Base-by-base conservation (phyloP, 2,797 vertebrate species). In the Phoxinus dragarum region DNA sequence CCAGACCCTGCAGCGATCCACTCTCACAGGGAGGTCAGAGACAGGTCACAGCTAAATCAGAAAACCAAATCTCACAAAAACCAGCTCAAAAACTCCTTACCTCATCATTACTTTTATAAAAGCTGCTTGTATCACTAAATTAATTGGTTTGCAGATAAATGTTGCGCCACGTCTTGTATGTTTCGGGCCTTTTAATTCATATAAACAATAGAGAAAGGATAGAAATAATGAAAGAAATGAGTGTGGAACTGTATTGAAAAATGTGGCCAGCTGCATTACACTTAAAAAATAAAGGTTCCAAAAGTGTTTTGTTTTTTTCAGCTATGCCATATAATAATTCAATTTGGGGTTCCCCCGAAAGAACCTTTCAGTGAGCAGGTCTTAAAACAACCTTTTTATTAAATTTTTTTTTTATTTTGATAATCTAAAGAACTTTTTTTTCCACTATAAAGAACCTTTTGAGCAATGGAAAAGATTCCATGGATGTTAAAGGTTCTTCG, bases 1-100 rank as follows among this genome's bases (percentile, higher is more conserved):
- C 87, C 88, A 89, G 85, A 85, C 73, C 86, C 82, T 7, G 12
- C 79, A 85, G 86, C 61, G 52, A 75, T 69, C 66, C 67, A 10
- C 69, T 74, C 79, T 75, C 87, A 52, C 16, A 5, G 73, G 56
- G 86, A 86, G 89, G 86, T 90, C 82, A 73, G 69, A 76, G 66
- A 83, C 86, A 72, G 89, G 88, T 86, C 88, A 86, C 10, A 19
- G 71, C 79, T 88, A 85, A 89, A 90, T 85, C 76, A 38, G 80
- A 80, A 80, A 66, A 69, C 52, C 1, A 84, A 69, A 27, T 59
- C 68, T 77, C 66, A 79, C 59, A 49, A 42, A 80, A 69, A 31
- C 59, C 23, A 34, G 44, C 44, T 86, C n/a, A 68, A 23, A 54
- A 77, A n/a, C 9, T 84, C 80, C 75, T 5, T 11, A 44, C 31